These are phyloP conservation scores for Heterocephalus glaber DNA, from an alignment of 2,113 vertebrate species.

Conservation along the genomic window DNA sequence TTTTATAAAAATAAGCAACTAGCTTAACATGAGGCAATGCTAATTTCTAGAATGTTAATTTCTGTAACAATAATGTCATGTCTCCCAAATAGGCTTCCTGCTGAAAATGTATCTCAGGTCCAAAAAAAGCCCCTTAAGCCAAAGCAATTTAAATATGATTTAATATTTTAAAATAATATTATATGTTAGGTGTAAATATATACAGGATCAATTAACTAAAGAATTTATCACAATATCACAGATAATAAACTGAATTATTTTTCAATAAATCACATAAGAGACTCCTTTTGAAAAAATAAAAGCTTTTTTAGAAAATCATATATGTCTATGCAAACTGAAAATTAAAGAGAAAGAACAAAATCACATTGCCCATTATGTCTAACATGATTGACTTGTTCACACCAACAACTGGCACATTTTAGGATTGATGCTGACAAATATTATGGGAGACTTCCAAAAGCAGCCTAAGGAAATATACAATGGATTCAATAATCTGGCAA, in stretches of 20 bases:
- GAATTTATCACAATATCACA: neutral
- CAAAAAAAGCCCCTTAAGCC: neutral
- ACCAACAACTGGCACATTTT: neutral
- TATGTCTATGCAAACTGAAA: neutral
- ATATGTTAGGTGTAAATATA: neutral
- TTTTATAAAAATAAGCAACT: neutral
- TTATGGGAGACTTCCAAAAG: neutral
- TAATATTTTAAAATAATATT: neutral
- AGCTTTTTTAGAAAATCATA: neutral
- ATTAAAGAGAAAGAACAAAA: conserved; percentile 5
- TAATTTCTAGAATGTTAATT: conserved; percentile 33
- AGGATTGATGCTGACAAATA: neutral
- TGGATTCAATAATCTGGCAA: neutral
- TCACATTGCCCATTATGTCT: neutral
- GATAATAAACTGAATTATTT: conserved; percentile 36
- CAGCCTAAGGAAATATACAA: neutral
- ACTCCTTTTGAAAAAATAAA: neutral
- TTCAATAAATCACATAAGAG: neutral
- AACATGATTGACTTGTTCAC: neutral
- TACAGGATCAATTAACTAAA: conserved; percentile 1
- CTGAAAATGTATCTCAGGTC: neutral
- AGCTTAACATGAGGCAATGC: neutral
- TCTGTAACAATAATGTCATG: neutral
- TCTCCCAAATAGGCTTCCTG: neutral
- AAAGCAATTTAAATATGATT: neutral